These are phyloP conservation scores for Strix occidentalis DNA, from an alignment of 2,797 vertebrate genomes.

Conservation along the genomic window DNA sequence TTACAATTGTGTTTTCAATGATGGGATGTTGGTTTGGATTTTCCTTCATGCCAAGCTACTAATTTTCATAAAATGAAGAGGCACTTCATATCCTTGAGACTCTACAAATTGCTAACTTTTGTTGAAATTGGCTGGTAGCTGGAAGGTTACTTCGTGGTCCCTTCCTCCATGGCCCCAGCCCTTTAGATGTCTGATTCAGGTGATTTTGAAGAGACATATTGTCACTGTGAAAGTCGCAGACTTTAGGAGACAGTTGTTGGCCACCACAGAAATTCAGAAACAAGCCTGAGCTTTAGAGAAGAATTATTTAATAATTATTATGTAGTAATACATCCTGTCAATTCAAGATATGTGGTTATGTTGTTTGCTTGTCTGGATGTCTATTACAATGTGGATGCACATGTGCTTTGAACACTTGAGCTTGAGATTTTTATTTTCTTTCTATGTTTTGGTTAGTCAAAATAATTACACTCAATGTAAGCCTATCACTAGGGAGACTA, in stretches of 20 bases:
- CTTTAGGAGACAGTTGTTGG: background rate
- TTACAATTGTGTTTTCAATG: background rate
- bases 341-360: background rate
- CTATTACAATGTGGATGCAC: background rate
- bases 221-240: background rate
- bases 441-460: background rate
- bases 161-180: background rate
- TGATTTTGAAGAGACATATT: background rate
- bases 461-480: background rate
- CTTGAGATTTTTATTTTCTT: background rate
- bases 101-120: background rate
- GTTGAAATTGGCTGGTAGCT: background rate
- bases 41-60: background rate
- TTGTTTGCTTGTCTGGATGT: background rate
- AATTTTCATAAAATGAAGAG: background rate
- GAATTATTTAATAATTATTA: background rate
- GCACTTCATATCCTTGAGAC: background rate
- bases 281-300: background rate
- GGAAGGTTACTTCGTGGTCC: background rate
- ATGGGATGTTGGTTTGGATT: background rate
- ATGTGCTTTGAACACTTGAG: background rate
- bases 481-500: background rate
- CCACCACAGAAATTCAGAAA: background rate
- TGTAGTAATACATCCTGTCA: background rate
- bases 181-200: background rate